Percentiles rank a stretch among this genome's conserved stretches.
Conservation (phyloP, 2,113 vertebrate genomes). For the Actinemys pallida region DNA sequence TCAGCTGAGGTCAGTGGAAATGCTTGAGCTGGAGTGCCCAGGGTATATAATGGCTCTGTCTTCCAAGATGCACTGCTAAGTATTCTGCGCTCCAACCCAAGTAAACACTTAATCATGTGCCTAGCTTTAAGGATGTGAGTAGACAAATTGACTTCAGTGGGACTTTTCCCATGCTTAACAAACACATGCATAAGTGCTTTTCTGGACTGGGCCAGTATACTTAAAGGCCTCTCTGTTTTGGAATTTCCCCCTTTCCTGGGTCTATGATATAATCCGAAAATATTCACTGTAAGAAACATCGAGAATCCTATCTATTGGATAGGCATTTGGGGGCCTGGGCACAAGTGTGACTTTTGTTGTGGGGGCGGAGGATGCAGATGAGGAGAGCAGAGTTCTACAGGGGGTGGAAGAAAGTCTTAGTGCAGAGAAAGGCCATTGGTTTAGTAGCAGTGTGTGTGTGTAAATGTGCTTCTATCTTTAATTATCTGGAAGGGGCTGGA, state of each 20-base stretch:
- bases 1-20: background rate
- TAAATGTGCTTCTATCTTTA: background rate
- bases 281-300: background rate
- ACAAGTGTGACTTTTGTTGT: background rate
- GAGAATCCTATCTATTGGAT: accelerated
- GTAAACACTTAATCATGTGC: background rate
- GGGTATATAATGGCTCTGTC: too few relatives aligned
- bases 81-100: too few relatives aligned
- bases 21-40: background rate
- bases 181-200: background rate
- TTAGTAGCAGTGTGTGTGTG: background rate
- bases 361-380: background rate
- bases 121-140: background rate
- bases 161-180: background rate
- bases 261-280: background rate
- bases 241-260: background rate
- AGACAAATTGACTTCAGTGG: background rate
- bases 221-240: background rate
- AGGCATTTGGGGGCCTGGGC: background rate
- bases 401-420: background rate
- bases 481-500: background rate
- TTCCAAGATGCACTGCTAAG: background rate
- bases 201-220: background rate
- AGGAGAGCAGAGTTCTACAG: background rate
- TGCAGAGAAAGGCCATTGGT: background rate